phyloP scores from a whole-genome alignment of 2,888 invertebrate genomes.

The Oscheius sp. region DNA sequence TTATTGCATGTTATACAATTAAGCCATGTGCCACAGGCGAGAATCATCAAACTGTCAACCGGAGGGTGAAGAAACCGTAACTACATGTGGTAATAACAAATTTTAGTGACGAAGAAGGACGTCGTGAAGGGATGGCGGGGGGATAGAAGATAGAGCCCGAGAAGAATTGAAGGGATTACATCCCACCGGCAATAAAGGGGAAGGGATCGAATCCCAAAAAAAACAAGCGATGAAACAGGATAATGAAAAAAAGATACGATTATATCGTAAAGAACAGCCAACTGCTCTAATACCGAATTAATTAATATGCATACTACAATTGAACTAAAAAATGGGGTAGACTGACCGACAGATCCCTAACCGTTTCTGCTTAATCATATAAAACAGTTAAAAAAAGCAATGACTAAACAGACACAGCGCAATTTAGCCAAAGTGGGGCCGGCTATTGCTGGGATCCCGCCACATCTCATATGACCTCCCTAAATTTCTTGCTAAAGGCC shows the following conservation, averaged over 20 bases:
- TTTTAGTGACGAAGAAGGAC: conserved; percentile 15
- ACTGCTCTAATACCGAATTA: no score
- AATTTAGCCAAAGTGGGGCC: background rate
- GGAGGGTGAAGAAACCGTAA: conserved; percentile 14
- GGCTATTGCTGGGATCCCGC: conserved; percentile 8
- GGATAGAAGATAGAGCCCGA: conserved; percentile 7
- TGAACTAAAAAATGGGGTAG: no score
- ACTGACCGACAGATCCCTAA: background rate
- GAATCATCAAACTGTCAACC: conserved; percentile 23
- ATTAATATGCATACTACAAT: no score
- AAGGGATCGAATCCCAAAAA: background rate
- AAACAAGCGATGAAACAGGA: background rate
- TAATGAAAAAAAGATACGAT: background rate
- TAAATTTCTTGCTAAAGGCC: conserved; percentile 6
- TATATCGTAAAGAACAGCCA: background rate
- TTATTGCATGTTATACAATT: background rate
- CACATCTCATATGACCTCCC: conserved; percentile 16
- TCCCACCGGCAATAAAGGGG: background rate
- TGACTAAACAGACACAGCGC: background rate
- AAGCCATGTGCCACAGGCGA: conserved; percentile 18
- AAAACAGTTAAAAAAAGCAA: background rate
- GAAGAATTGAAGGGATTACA: background rate
- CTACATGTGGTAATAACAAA: conserved; percentile 1
- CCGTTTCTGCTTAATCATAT: background rate
- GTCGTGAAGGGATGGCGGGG: background rate